Base-by-base conservation (phyloP, 2,888 invertebrate genomes). In the Zootermopsis nevadensis region DNA sequence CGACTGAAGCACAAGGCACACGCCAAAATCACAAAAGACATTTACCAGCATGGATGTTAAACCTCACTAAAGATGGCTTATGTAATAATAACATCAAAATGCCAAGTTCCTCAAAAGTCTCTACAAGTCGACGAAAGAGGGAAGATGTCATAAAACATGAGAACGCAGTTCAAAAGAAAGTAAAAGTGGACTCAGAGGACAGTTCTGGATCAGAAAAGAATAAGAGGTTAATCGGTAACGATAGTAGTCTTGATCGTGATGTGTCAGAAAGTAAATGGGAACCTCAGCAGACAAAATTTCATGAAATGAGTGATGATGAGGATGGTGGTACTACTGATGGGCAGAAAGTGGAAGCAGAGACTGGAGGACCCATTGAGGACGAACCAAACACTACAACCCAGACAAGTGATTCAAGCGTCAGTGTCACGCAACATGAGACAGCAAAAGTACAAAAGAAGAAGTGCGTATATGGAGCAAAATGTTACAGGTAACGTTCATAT, bases 391-490 rank as follows among this genome's bases (percentile, higher is more conserved):
- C 12, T 53, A 27, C n/a, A 31, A 24, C 27, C 6, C 55, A 77
- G 31, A 30, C 15, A 48, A 19, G 48, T 42, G 48, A 77, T 55
- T 4, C 33, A 55, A 31, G 19, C 48, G 19, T 19, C 72, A 35
- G 19, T 10, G 24, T 12, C 27, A 38, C n/a, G 10, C 6, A 60
- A 10, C 60, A 60, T 8, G 60, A 19, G 33, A 15, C 69, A 33
- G 22, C 33, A 31, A 6, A 6, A 6, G 12, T 12, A 10, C 55
- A 66, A 60, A 79, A 35, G 19, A 48, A 72, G 22, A 42, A 24
- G n/a, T 94, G 95, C 88, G 91, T 92, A 89, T 95, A 94, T 87
- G 94, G 93, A 84, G 89, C 89, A 19, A 89, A 89, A 83, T 95
- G 94, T 88, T 94, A 93, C 87, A 92, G 94, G 79, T 79, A 53